A percentile compares a stretch with the other conserved stretches of the same genome.
These are phyloP conservation scores for Gobio occitaniae DNA, from an alignment of 2,797 vertebrate species.

Conservation along the genomic window DNA sequence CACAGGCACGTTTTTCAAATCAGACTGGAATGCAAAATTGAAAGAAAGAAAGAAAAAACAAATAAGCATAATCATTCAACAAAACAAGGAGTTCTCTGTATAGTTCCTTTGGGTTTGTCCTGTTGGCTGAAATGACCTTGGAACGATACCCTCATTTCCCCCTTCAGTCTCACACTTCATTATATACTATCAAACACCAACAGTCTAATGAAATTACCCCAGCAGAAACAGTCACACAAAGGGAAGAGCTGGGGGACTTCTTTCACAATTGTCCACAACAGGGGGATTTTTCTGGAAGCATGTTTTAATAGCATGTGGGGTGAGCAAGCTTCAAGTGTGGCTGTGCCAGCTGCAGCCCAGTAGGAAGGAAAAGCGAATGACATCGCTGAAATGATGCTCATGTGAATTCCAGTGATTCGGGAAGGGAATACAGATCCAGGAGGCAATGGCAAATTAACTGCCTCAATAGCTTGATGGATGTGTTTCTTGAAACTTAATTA, in stretches of 20 bases:
- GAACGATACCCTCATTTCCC: background rate
- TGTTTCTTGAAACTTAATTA: constrained; percentile 84
- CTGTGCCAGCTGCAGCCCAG: constrained; percentile 57
- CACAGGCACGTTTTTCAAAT: background rate
- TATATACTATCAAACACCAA: constrained; percentile 41
- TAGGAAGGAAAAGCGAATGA: constrained; percentile 54
- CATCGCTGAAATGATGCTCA: constrained; percentile 51
- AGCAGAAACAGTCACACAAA: constrained; percentile 46
- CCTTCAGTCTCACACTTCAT: constrained; percentile 36
- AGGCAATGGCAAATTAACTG: constrained; percentile 75
- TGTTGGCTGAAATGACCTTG: constrained; percentile 16
- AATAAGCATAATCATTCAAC: background rate
- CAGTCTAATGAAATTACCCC: constrained; percentile 52
- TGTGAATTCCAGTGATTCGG: constrained; percentile 65
- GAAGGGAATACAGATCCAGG: constrained; percentile 68
- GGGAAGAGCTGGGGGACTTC: constrained; percentile 43
- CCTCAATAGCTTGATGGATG: constrained; percentile 81
- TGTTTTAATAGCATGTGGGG: constrained; percentile 61
- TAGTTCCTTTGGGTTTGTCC: background rate
- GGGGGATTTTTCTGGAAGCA: constrained; percentile 52
- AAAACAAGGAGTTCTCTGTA: background rate
- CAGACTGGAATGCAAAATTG: background rate
- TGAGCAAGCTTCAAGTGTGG: constrained; percentile 50
- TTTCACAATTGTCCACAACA: constrained; percentile 52
- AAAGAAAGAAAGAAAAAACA: background rate